These are phyloP conservation scores for Erebia ligea DNA, from an alignment of 2,888 invertebrate genomes.

Conservation along the genomic window DNA sequence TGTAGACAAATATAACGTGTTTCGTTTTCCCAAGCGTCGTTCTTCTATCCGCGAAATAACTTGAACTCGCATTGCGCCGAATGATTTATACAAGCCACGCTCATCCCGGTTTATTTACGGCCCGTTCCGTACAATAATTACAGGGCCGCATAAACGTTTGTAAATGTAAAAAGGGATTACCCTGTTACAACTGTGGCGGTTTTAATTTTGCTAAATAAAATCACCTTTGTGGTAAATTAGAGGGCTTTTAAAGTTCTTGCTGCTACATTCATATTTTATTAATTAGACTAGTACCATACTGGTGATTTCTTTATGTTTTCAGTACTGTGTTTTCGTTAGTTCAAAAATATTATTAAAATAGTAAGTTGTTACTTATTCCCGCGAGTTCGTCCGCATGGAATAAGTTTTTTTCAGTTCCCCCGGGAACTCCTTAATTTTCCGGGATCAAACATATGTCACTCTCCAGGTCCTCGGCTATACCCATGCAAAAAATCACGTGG, in stretches of 20 bases:
- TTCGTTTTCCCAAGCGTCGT: conserved; percentile 79
- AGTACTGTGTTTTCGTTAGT: too few species aligned
- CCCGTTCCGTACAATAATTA: conserved; percentile 77
- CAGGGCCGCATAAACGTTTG: conserved; percentile 71
- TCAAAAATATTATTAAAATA: too few species aligned
- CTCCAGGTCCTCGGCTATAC: too few species aligned
- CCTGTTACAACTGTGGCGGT: conserved; percentile 49
- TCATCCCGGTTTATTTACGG: conserved; percentile 81
- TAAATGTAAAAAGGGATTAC: conserved; percentile 77
- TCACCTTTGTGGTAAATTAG: conserved; percentile 31
- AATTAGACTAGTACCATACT: too few species aligned
- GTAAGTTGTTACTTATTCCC: too few species aligned
- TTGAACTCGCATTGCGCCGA: conserved; percentile 64
- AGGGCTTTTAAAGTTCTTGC: neutral
- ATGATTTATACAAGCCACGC: conserved; percentile 80
- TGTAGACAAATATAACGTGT: conserved; percentile 49
- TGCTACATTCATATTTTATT: too few species aligned
- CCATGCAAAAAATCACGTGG: too few species aligned
- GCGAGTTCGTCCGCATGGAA: too few species aligned
- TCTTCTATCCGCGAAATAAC: conserved; percentile 80
- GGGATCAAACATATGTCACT: too few species aligned
- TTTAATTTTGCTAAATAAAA: conserved; percentile 61
- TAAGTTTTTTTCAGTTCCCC: too few species aligned
- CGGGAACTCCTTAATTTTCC: too few species aligned
- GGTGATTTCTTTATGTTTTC: too few species aligned